These are phyloP conservation scores for Geotria australis DNA, from an alignment of 2,797 vertebrate species.

Conservation along the genomic window DNA sequence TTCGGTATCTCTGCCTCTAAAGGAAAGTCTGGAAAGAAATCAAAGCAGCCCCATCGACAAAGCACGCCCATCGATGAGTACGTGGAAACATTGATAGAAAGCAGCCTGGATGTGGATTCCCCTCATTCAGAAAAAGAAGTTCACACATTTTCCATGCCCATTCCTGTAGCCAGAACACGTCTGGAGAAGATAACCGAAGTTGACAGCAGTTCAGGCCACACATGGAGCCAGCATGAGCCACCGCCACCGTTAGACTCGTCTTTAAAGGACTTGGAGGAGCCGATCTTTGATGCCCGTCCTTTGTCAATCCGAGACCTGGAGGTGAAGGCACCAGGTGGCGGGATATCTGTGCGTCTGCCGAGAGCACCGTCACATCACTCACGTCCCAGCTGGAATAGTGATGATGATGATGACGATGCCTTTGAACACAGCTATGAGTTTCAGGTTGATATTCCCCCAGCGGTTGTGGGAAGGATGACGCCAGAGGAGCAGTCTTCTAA, in stretches of 20 bases:
- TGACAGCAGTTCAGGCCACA: too few relatives aligned
- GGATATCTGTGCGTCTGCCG: slow-evolving; percentile 5
- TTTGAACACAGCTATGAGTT: slow-evolving; percentile 3
- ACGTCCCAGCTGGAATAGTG: slow-evolving; percentile 4
- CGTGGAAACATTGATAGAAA: slow-evolving; percentile 11
- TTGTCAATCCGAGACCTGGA: too few relatives aligned
- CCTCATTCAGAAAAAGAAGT: background rate
- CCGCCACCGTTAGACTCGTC: too few relatives aligned
- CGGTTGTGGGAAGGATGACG: too few relatives aligned
- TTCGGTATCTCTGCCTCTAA: slow-evolving; percentile 3
- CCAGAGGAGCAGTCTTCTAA: background rate
- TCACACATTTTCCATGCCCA: too few relatives aligned
- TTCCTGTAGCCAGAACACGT: too few relatives aligned
- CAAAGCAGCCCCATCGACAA: slow-evolving; percentile 3
- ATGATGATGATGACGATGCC: slow-evolving; percentile 2
- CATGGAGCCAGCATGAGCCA: too few relatives aligned
- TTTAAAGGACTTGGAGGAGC: too few relatives aligned
- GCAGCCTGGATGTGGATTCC: slow-evolving; percentile 3
- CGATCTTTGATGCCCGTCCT: too few relatives aligned
- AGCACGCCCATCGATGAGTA: slow-evolving; percentile 10
- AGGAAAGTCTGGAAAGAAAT: slow-evolving; percentile 4
- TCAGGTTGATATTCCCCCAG: slow-evolving; percentile 2
- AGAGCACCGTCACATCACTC: slow-evolving; percentile 6
- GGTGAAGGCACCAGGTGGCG: too few relatives aligned
- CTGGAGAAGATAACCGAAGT: too few relatives aligned